phyloP scores from a whole-genome alignment of 1,140 invertebrate genomes.

The Procambarus clarkii region DNA sequence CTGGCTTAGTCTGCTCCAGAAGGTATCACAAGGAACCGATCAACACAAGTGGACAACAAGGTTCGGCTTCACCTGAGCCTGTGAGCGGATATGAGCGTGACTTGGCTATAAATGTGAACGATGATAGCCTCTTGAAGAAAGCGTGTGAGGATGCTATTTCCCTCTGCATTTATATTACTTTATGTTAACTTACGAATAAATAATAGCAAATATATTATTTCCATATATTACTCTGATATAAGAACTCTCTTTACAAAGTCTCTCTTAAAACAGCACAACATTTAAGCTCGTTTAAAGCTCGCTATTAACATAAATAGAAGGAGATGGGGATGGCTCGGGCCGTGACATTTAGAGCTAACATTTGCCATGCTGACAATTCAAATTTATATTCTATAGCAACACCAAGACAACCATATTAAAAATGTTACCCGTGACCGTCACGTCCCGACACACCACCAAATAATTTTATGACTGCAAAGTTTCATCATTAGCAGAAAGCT shows the following conservation, averaged over 20 bases:
- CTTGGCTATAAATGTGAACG: neutral
- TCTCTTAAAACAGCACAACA: slow-evolving; percentile 12
- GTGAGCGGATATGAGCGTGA: slow-evolving; percentile 1
- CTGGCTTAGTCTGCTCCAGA: neutral
- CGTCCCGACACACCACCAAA: neutral
- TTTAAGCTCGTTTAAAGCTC: slow-evolving; percentile 46
- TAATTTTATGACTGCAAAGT: neutral
- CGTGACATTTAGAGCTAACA: neutral
- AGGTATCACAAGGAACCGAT: neutral
- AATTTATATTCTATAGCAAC: slow-evolving; percentile 20
- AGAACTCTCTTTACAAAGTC: slow-evolving; percentile 55
- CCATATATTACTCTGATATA: slow-evolving; percentile 65
- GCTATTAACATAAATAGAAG: slow-evolving; percentile 14
- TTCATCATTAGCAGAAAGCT: neutral
- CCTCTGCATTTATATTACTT: slow-evolving; percentile 26
- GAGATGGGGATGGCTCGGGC: neutral
- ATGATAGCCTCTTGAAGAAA: slow-evolving; percentile 34
- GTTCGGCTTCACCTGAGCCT: neutral
- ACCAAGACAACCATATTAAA: slow-evolving; percentile 19
- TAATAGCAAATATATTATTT: slow-evolving; percentile 44
- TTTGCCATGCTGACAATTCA: neutral
- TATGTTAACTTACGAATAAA: slow-evolving; percentile 40
- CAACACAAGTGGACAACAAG: neutral
- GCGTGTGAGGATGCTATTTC: slow-evolving; percentile 9
- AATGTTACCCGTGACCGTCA: neutral